A percentile compares a stretch with the other conserved stretches of the same genome.
phyloP scores from a whole-genome alignment of 2,113 vertebrate species.

The Gavia stellata region DNA sequence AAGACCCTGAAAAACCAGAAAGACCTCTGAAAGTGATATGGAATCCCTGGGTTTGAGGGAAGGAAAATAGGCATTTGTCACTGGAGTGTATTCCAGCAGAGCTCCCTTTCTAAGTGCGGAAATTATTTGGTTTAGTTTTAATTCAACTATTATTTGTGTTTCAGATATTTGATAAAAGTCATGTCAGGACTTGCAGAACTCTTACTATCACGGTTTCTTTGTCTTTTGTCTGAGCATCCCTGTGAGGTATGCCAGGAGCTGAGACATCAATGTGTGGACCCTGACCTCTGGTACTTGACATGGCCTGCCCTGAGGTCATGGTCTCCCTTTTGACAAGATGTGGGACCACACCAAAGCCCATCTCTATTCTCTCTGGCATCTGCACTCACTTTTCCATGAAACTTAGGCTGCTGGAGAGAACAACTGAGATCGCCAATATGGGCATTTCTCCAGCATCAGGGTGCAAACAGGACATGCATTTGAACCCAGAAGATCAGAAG shows the following conservation, averaged over 20 bases:
- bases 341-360: neutral
- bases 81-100: neutral
- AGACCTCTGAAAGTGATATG: neutral
- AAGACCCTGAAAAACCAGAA: neutral
- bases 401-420: neutral
- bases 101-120: neutral
- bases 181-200: neutral
- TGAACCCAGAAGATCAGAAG: neutral
- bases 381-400: neutral
- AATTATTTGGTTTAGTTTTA: neutral
- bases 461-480: neutral
- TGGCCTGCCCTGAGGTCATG: neutral
- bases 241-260: neutral
- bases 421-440: neutral
- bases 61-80: neutral
- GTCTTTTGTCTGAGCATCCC: neutral
- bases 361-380: neutral
- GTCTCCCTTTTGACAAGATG: neutral
- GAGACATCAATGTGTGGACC: neutral
- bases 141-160: neutral
- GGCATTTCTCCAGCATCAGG: neutral
- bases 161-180: neutral
- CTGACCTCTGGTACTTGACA: neutral
- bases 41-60: neutral
- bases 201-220: neutral